These are phyloP conservation scores for Syngnathus floridae DNA, from an alignment of 2,113 vertebrate genomes.

Conservation along the genomic window DNA sequence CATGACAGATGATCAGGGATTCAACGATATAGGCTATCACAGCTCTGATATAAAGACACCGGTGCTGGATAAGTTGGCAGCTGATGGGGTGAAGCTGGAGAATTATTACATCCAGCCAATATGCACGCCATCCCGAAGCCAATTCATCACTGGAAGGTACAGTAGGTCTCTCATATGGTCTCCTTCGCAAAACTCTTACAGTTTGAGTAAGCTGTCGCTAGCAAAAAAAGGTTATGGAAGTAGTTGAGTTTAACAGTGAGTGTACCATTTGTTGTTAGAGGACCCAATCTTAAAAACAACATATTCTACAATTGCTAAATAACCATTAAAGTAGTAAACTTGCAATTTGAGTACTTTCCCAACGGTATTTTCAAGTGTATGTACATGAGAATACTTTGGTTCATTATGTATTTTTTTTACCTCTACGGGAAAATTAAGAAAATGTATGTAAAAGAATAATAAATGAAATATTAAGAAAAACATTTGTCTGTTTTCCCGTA, in stretches of 20 bases:
- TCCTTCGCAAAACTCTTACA: not conserved
- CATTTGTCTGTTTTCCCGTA: not conserved
- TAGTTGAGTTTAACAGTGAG: not conserved
- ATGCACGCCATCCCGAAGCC: conserved; percentile 93
- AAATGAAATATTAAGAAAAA: not conserved
- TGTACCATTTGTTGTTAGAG: not conserved
- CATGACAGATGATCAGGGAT: conserved; percentile 95
- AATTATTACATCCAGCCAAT: conserved; percentile 98
- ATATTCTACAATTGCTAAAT: not conserved
- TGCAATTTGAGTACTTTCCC: too few species aligned
- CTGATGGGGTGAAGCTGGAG: conserved; percentile 91
- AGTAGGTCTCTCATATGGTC: not conserved
- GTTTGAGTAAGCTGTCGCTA: not conserved
- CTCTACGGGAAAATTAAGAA: too few species aligned
- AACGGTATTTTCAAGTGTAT: too few species aligned
- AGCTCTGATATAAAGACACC: conserved; percentile 90
- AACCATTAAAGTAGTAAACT: not conserved
- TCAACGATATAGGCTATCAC: conserved; percentile 92
- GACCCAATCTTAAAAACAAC: not conserved
- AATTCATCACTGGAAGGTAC: conserved; percentile 96
- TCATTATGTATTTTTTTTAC: too few species aligned
- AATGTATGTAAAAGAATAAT: too few species aligned
- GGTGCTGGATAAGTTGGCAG: conserved; percentile 86
- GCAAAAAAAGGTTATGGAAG: not conserved
- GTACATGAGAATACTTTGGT: too few species aligned